These are phyloP conservation scores for Propithecus perrieri DNA, from an alignment of 2,797 vertebrate species.

Conservation along the genomic window DNA sequence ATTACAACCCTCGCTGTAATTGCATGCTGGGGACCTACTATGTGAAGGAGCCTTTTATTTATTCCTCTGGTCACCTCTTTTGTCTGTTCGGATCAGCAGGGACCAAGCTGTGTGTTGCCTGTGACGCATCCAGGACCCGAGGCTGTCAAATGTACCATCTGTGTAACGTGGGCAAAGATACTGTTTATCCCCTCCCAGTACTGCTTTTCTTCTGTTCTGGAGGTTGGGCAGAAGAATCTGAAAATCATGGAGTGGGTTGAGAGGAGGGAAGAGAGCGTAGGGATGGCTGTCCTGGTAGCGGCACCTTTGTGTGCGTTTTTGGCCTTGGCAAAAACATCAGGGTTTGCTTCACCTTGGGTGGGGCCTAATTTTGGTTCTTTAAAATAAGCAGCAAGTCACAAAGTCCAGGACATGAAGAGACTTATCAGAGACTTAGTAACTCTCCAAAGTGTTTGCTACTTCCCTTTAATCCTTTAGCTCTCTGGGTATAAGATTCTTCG, in stretches of 20 bases:
- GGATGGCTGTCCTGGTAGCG: rapidly evolving
- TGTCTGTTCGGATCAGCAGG: neutral
- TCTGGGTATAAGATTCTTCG: neutral
- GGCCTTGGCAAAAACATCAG: neutral
- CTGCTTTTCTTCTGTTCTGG: neutral
- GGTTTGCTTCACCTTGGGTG: neutral
- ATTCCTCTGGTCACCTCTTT: neutral
- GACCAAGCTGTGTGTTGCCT: neutral
- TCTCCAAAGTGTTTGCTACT: neutral
- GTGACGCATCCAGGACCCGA: neutral
- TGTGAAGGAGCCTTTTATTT: neutral
- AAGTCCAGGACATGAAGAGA: neutral
- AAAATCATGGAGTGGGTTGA: neutral
- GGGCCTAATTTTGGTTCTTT: conserved; percentile 12
- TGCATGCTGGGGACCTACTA: neutral
- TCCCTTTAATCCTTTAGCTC: neutral
- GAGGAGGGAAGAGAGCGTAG: neutral
- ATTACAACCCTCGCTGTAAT: neutral
- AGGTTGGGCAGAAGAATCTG: neutral
- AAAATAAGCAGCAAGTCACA: neutral
- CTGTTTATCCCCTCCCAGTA: no score
- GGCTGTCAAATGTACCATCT: neutral
- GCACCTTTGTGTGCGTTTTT: neutral
- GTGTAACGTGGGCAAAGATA: neutral
- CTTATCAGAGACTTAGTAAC: neutral